Evolutionary conservation across 2,113 vertebrate species (phyloP).

Genomic region (Trematocara zebra): DNA sequence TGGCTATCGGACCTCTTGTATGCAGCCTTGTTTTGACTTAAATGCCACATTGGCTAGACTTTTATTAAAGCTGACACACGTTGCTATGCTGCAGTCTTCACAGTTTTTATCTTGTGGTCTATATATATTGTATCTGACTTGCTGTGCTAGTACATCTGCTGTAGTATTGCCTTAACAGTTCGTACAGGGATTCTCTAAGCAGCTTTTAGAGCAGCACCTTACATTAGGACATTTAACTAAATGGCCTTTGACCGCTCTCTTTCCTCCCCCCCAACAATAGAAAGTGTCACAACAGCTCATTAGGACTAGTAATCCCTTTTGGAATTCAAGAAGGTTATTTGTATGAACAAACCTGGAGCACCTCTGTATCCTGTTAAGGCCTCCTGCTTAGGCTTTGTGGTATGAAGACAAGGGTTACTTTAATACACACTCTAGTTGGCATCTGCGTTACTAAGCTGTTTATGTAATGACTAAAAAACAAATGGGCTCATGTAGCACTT

Average conservation of each 20-base stretch:
- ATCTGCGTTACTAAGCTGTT: conserved; percentile 17
- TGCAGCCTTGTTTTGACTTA: neutral
- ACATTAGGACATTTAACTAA: neutral
- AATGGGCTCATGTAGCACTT: neutral
- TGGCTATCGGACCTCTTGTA: neutral
- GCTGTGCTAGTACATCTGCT: neutral
- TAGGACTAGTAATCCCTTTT: conserved; percentile 32
- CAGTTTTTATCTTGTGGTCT: neutral
- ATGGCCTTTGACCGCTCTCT: neutral
- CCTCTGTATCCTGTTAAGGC: neutral
- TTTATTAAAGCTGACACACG: neutral
- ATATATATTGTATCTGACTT: neutral
- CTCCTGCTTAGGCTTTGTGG: conserved; percentile 17
- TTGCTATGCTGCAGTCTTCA: neutral
- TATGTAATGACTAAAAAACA: conserved; percentile 9
- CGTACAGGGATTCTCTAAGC: neutral
- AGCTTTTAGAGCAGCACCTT: neutral
- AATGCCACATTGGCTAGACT: neutral
- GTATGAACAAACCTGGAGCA: conserved; percentile 15
- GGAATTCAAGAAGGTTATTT: conserved; percentile 42
- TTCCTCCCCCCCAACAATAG: neutral
- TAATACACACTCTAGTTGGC: neutral
- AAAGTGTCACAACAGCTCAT: conserved; percentile 39
- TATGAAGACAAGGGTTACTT: conserved; percentile 25
- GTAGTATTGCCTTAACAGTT: neutral